Evolutionary conservation across 2,888 invertebrate species (phyloP).

Genomic region (Serrognathus titanus): DNA sequence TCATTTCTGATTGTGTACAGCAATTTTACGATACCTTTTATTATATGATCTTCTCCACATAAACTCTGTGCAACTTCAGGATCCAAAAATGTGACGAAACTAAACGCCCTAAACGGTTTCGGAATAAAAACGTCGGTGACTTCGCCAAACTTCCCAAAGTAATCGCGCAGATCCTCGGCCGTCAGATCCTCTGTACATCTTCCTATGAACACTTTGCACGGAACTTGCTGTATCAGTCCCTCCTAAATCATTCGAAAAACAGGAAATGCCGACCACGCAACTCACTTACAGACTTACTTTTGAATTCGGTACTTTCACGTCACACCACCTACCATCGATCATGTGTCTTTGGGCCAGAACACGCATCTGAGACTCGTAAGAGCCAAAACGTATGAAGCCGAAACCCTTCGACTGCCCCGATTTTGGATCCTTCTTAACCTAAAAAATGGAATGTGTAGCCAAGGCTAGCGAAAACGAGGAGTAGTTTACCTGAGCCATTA

Average conservation of each 20-base stretch:
- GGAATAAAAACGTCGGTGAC: constrained; percentile 96
- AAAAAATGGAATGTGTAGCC: no score
- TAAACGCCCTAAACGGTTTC: constrained; percentile 87
- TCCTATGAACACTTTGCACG: constrained; percentile 92
- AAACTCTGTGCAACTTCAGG: constrained; percentile 86
- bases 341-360: constrained; percentile 92
- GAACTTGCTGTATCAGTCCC: constrained; percentile 78
- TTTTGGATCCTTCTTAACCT: constrained; percentile 86
- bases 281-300: constrained; percentile 56
- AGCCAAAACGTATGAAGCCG: constrained; percentile 95
- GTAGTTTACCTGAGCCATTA: constrained; percentile 89
- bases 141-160: constrained; percentile 88
- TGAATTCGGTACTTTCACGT: constrained; percentile 96
- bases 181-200: constrained; percentile 91
- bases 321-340: constrained; percentile 98
- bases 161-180: constrained; percentile 84
- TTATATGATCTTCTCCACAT: constrained; percentile 91
- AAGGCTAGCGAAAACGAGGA: no score
- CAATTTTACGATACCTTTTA: constrained; percentile 60
- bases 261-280: constrained; percentile 27
- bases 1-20: not conserved
- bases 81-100: constrained; percentile 91
- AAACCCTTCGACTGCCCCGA: constrained; percentile 97
- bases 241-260: constrained; percentile 50
- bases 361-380: constrained; percentile 92